Evolutionary conservation across 2,888 invertebrate genomes (phyloP).

Genomic region (Agrochola litura): DNA sequence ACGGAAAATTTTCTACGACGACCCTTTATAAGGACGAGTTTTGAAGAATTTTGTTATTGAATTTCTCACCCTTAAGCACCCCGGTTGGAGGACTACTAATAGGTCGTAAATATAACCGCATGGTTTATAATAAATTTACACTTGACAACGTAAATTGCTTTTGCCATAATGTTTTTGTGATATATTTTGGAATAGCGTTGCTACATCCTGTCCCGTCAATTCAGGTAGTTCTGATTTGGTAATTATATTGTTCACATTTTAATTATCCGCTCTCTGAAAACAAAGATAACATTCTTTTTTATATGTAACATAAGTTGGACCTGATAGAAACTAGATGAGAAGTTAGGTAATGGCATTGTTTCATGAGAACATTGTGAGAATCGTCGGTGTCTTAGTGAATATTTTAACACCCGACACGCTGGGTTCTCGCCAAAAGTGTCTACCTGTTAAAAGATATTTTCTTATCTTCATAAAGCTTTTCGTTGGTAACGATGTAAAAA

Average conservation of each 20-base stretch:
- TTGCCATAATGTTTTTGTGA: constrained; percentile 70
- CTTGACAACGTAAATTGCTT: constrained; percentile 77
- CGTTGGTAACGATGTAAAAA: constrained; percentile 49
- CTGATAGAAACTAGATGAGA: constrained; percentile 20
- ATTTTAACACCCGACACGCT: constrained; percentile 45
- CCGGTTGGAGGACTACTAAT: constrained; percentile 75
- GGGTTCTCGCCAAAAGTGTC: constrained; percentile 52
- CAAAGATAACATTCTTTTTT: neutral
- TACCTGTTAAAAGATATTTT: constrained; percentile 57
- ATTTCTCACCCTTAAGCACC: constrained; percentile 80
- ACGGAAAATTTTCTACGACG: constrained; percentile 81
- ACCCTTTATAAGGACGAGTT: constrained; percentile 79
- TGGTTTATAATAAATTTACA: constrained; percentile 80
- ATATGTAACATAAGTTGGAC: constrained; percentile 5
- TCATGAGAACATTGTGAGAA: constrained; percentile 30
- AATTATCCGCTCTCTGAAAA: constrained; percentile 20
- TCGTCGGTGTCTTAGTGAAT: constrained; percentile 41
- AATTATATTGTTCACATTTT: constrained; percentile 30
- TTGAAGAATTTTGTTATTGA: constrained; percentile 83
- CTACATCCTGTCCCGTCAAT: constrained; percentile 58
- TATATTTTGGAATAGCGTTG: constrained; percentile 56
- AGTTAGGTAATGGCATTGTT: constrained; percentile 55
- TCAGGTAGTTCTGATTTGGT: constrained; percentile 61
- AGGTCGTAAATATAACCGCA: constrained; percentile 80
- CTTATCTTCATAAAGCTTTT: constrained; percentile 46